A percentile compares a stretch with the other conserved stretches of the same genome.
phyloP scores from a whole-genome alignment of 2,113 vertebrate genomes.

The Piliocolobus tephrosceles region DNA sequence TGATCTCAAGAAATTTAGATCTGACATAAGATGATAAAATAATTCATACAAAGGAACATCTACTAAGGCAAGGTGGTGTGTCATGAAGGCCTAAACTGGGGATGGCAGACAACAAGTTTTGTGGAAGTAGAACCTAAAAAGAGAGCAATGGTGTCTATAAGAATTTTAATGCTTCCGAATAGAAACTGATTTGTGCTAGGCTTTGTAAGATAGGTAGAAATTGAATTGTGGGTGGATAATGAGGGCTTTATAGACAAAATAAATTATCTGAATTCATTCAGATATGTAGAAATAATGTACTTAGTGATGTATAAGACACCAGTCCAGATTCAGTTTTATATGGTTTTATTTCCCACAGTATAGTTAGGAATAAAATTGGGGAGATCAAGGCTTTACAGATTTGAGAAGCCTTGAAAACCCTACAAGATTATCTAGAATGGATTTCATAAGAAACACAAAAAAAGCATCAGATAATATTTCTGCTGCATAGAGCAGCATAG shows the following conservation, averaged over 20 bases:
- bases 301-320: not conserved
- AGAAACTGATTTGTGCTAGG: not conserved
- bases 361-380: not conserved
- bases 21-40: not conserved
- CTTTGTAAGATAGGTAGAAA: not conserved
- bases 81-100: not conserved
- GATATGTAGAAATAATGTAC: not conserved
- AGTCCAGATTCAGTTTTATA: not conserved
- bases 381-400: not conserved
- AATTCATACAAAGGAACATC: not conserved
- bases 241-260: not conserved
- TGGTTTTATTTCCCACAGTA: not conserved
- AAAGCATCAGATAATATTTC: not conserved
- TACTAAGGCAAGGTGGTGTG: not conserved
- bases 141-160: not conserved
- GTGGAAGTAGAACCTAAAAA: not conserved
- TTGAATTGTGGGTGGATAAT: not conserved
- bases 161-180: not conserved
- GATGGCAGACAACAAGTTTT: not conserved
- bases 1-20: not conserved
- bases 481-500: not conserved
- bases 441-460: not conserved
- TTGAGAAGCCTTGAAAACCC: not conserved
- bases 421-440: not conserved
- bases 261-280: not conserved